A percentile compares a stretch with the other conserved stretches of the same genome.
phyloP scores from a whole-genome alignment of 2,888 invertebrate genomes.

The Mystacides longicornis region DNA sequence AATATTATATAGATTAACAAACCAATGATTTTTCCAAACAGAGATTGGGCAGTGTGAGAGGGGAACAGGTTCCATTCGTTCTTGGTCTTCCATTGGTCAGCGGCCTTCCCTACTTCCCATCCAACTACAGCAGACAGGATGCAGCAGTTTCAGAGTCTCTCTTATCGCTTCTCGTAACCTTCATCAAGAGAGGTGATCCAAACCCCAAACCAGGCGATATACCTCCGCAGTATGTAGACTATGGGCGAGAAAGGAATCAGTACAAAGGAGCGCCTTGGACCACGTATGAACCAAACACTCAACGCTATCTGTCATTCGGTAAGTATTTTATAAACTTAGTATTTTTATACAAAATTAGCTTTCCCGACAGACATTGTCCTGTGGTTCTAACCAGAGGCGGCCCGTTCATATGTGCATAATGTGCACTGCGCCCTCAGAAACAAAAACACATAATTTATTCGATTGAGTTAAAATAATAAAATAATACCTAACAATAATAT shows the following conservation, averaged over 20 bases:
- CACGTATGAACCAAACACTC: conserved; percentile 67
- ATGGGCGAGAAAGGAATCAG: conserved; percentile 52
- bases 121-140: conserved; percentile 68
- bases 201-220: conserved; percentile 48
- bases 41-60: conserved; percentile 68
- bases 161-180: conserved; percentile 68
- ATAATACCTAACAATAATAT: no score
- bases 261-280: conserved; percentile 66
- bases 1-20: no score
- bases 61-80: conserved; percentile 70
- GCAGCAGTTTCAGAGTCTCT: conserved; percentile 66
- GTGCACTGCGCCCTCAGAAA: no score
- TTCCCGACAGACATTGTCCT: no score
- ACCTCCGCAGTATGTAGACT: conserved; percentile 41
- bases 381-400: no score
- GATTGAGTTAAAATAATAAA: no score
- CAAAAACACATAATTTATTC: no score
- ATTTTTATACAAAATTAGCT: no score
- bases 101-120: conserved; percentile 54
- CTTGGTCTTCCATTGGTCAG: conserved; percentile 67
- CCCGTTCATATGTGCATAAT: no score
- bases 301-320: conserved; percentile 75
- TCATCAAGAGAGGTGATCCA: conserved; percentile 72
- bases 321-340: conserved; percentile 35
- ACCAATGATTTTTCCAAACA: conserved; percentile 34